Conservation (phyloP, 2,888 invertebrate species). For the Trichacis sp. region DNA sequence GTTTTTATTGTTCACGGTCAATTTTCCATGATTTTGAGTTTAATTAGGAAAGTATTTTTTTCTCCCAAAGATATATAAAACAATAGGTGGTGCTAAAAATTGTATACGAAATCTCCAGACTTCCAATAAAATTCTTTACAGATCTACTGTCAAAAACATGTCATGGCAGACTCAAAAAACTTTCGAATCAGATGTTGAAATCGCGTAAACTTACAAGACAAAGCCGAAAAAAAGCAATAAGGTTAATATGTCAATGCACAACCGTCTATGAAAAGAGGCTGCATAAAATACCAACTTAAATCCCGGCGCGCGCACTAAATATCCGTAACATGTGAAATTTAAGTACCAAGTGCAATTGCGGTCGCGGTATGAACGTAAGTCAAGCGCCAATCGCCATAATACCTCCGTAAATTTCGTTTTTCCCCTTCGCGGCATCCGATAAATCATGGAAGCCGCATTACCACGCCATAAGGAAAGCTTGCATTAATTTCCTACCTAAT, state of each 20-base stretch:
- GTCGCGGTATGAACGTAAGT: conserved; percentile 42
- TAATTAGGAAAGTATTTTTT: no score
- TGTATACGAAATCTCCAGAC: no score
- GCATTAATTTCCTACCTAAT: conserved; percentile 44
- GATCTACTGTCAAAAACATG: no score
- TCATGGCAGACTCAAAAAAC: no score
- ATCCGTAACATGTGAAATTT: conserved; percentile 45
- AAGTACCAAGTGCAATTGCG: conserved; percentile 44
- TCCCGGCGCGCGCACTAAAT: conserved; percentile 26
- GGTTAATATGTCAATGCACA: conserved; percentile 18
- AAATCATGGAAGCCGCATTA: conserved; percentile 32
- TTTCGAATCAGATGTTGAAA: no score
- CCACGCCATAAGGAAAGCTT: conserved; percentile 32
- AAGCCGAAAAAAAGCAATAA: no score
- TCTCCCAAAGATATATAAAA: no score
- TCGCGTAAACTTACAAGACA: no score
- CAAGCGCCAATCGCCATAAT: conserved; percentile 38
- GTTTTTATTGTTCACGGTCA: no score
- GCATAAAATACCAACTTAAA: conserved; percentile 36
- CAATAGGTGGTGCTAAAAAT: no score
- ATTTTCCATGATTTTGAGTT: no score
- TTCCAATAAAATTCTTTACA: no score
- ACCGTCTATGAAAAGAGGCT: conserved; percentile 36
- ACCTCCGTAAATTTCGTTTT: conserved; percentile 31
- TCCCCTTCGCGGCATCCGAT: conserved; percentile 26